Base-by-base conservation (phyloP, 2,888 invertebrate genomes). In the Polymixis flavicincta region DNA sequence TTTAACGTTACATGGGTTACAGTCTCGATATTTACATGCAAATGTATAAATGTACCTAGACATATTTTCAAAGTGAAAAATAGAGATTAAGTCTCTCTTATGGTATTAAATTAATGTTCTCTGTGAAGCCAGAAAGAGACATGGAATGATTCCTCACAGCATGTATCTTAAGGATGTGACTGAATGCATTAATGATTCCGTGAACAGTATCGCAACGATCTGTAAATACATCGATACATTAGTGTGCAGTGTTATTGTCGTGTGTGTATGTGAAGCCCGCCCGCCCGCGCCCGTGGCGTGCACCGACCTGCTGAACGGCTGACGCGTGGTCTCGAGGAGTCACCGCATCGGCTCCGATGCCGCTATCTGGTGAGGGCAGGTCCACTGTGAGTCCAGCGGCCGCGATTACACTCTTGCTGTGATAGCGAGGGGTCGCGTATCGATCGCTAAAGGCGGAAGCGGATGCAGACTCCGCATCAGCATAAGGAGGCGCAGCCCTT, bases 361-460 rank as follows among this genome's bases (percentile, higher is more conserved):
- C 99, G 92, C 98, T 98, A 97, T 99, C 99, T 48, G 99, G 99
- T 89, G 99, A 99, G 48, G 99, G 99, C 92, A 99, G 97, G 96
- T 99, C 99, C 92, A 99, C 99, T 70, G 99, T 98, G 88, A 99
- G 97, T 61, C 98, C 98, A 84, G 98, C 98, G 77, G 98, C 98
- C 69, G 97, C 97, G 91, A 98, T 97, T 92, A 97, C 97, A 91
- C 98, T 97, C 96, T 98, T 97, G 92, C 97, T 97, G 91, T 98
- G 98, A 94, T 98, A 98, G 85, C 97, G 97, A 89, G 97, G 97
- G 55, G 97, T 97, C 64, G 97, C 97, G 91, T 98, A 98, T 87
- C 98, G 95, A 91, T 98, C 98, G 85, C 97, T 97, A 91, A 97
- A 97, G 88, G 97, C 97, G 76, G 97, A 97, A 87, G 97, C 97